phyloP scores from a whole-genome alignment of 2,888 invertebrate species.

The Helleia helle region DNA sequence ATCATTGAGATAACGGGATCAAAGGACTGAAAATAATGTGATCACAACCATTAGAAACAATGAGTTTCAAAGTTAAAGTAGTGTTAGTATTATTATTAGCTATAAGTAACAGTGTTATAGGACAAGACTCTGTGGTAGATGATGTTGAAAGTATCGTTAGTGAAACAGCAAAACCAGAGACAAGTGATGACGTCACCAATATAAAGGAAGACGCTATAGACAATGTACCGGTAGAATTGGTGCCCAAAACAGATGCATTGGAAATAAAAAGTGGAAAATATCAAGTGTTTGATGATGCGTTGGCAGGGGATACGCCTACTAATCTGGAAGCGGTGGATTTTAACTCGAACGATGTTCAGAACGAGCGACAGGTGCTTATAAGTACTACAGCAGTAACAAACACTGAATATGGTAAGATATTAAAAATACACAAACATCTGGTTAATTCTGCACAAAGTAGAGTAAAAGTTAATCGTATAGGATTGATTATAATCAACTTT shows the following conservation, averaged over 20 bases:
- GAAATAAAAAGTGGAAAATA: constrained; percentile 57
- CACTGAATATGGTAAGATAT: constrained; percentile 48
- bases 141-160: constrained; percentile 35
- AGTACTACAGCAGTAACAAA: constrained; percentile 41
- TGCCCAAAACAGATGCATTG: constrained; percentile 32
- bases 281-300: constrained; percentile 43
- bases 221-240: constrained; percentile 34
- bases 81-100: constrained; percentile 43
- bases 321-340: constrained; percentile 41
- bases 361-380: constrained; percentile 42
- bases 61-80: constrained; percentile 51
- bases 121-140: constrained; percentile 42
- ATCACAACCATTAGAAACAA: constrained; percentile 40
- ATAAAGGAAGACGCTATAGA: constrained; percentile 23
- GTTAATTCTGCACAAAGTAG: too few species aligned
- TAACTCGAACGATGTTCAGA: constrained; percentile 34
- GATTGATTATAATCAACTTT: too few species aligned
- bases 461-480: too few species aligned
- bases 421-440: too few species aligned
- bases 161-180: constrained; percentile 25
- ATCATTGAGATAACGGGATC: constrained; percentile 35
- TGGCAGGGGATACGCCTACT: constrained; percentile 37
- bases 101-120: constrained; percentile 50
- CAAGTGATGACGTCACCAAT: constrained; percentile 22
- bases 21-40: constrained; percentile 40